Evolutionary conservation across 1,140 invertebrate species (phyloP).

Genomic region (Lordiphosa collinella): DNA sequence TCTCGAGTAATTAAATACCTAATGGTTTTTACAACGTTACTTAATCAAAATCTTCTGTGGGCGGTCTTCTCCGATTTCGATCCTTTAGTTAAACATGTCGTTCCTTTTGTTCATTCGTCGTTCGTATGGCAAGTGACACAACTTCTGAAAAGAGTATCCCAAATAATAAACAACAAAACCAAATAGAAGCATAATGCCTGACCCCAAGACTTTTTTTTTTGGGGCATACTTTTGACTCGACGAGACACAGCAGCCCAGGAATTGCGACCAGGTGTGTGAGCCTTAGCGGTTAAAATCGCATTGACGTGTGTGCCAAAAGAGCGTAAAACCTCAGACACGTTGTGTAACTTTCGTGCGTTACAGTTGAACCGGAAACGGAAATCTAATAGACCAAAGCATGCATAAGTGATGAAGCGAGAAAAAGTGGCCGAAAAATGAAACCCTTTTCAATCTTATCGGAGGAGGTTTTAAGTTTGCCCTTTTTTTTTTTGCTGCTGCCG

Average conservation of each 20-base stretch:
- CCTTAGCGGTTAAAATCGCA: slow-evolving; percentile 62
- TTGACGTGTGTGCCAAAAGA: slow-evolving; percentile 64
- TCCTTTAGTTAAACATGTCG: too few relatives aligned
- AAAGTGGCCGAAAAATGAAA: slow-evolving; percentile 33
- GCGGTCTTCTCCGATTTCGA: too few relatives aligned
- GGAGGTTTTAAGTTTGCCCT: slow-evolving; percentile 50
- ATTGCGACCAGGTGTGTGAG: slow-evolving; percentile 52
- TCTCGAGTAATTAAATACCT: too few relatives aligned
- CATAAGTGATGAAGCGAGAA: slow-evolving; percentile 75
- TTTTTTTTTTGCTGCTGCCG: neutral
- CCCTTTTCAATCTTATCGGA: slow-evolving; percentile 71
- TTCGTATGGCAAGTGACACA: too few relatives aligned
- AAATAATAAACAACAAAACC: too few relatives aligned
- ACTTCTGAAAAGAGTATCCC: too few relatives aligned
- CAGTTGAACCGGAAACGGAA: slow-evolving; percentile 72
- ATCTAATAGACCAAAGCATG: slow-evolving; percentile 75
- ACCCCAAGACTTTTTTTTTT: too few relatives aligned
- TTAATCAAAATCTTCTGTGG: too few relatives aligned
- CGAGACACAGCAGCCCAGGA: neutral
- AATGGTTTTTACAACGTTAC: too few relatives aligned
- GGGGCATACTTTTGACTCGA: neutral
- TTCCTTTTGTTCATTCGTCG: too few relatives aligned
- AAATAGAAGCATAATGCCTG: too few relatives aligned
- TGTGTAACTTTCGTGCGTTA: slow-evolving; percentile 60
- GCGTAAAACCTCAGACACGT: slow-evolving; percentile 73